Percentiles rank a stretch among this genome's conserved stretches.
These are phyloP conservation scores for Paratilapia polleni DNA, from an alignment of 2,113 vertebrate genomes.

Conservation along the genomic window DNA sequence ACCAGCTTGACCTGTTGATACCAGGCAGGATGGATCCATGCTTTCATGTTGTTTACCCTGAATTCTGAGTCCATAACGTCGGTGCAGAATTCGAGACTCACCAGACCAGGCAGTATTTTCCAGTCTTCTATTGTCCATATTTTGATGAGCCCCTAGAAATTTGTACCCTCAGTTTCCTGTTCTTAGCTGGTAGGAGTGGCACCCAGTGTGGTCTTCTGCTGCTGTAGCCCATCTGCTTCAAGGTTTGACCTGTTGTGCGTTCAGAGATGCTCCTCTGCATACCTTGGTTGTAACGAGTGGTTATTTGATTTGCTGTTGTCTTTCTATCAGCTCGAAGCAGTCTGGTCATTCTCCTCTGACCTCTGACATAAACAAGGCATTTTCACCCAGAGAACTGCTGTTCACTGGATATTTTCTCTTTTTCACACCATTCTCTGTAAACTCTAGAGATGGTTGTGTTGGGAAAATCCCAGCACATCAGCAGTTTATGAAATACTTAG, in stretches of 20 bases:
- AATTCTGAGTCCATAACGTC: too few species aligned
- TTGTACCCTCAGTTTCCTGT: not conserved
- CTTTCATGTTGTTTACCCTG: not conserved
- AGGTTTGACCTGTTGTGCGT: not conserved
- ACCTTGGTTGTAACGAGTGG: not conserved
- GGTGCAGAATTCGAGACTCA: too few species aligned
- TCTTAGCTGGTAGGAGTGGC: too few species aligned
- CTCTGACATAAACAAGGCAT: too few species aligned
- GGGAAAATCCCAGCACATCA: not conserved
- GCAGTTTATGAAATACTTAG: not conserved
- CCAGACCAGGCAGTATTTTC: too few species aligned
- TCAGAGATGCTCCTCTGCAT: not conserved
- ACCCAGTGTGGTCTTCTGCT: not conserved
- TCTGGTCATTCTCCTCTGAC: not conserved
- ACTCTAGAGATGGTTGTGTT: too few species aligned
- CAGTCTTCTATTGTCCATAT: not conserved
- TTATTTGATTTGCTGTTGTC: not conserved
- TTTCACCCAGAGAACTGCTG: not conserved
- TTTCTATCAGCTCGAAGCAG: not conserved
- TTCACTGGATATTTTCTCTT: not conserved
- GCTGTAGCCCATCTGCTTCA: not conserved
- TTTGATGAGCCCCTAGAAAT: too few species aligned
- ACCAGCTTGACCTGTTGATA: not conserved
- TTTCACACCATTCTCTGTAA: not conserved
- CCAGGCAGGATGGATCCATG: not conserved